Evolutionary conservation across 1,140 invertebrate genomes (phyloP).

Genomic region (Aphaenogaster floridana): DNA sequence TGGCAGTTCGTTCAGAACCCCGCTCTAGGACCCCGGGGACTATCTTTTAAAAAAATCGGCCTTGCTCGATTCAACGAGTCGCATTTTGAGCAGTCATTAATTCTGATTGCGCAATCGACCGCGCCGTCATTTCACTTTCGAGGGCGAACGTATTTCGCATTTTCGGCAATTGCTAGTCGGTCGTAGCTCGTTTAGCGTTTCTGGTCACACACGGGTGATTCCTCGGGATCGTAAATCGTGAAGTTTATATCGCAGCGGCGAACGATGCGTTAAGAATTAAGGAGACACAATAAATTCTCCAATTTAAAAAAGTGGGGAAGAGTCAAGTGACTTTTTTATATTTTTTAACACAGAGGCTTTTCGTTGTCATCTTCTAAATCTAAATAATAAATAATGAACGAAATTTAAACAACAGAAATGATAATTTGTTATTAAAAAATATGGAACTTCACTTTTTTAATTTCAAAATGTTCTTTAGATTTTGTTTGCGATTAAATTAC

Average conservation of each 20-base stretch:
- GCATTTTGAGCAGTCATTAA: background rate
- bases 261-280: background rate
- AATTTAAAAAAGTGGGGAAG: no score
- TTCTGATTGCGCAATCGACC: background rate
- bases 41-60: constrained; percentile 11
- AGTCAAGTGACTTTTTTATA: no score
- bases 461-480: no score
- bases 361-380: no score
- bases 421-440: no score
- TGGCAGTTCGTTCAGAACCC: background rate
- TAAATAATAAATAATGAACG: no score
- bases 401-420: no score
- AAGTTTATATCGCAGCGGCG: background rate
- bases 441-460: no score
- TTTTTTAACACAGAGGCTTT: no score
- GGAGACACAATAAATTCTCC: no score
- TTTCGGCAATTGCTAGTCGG: background rate
- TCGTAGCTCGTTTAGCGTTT: background rate
- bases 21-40: background rate
- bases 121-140: background rate
- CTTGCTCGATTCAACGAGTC: constrained; percentile 15
- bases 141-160: background rate
- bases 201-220: background rate
- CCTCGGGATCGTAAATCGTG: background rate
- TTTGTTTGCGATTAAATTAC: no score